Conservation (phyloP, 35 echinoderm and acorn worm genomes). For the Heliocidaris tuberculata region DNA sequence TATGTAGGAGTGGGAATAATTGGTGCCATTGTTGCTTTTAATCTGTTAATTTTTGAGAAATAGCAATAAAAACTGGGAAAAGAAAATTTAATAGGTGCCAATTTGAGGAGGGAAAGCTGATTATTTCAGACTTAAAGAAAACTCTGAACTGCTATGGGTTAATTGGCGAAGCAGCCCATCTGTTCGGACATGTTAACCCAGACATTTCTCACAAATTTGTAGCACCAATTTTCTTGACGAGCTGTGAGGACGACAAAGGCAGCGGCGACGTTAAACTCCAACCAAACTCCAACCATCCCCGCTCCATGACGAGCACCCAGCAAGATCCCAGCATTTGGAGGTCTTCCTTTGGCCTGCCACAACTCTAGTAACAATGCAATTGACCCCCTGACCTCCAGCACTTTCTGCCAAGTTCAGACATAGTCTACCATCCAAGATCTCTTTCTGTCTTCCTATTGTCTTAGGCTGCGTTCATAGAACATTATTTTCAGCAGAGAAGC, state of each 20-base stretch:
- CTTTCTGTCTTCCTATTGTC: background rate
- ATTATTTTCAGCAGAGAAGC: background rate
- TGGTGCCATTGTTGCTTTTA: too few species aligned
- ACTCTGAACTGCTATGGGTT: background rate
- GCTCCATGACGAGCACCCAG: background rate
- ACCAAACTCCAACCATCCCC: background rate
- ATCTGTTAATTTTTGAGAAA: too few species aligned
- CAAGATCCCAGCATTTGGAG: background rate
- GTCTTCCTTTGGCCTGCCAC: background rate
- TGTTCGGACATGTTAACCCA: slow-evolving; percentile 16
- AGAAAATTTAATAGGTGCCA: too few species aligned
- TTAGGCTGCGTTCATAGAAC: too few species aligned
- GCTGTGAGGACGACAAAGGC: background rate
- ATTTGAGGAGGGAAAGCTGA: too few species aligned
- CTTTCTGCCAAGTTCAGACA: slow-evolving; percentile 8
- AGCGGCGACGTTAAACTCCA: background rate
- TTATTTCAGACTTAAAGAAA: too few species aligned
- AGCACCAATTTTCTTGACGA: background rate
- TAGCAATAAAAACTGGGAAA: too few species aligned
- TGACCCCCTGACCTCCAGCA: slow-evolving; percentile 18
- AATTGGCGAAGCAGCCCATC: background rate
- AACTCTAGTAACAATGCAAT: slow-evolving; percentile 15
- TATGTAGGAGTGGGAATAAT: background rate
- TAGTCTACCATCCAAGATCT: background rate
- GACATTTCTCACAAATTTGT: slow-evolving; percentile 13